These are phyloP conservation scores for Capromys pilorides DNA, from an alignment of 2,797 vertebrate species.

Conservation along the genomic window DNA sequence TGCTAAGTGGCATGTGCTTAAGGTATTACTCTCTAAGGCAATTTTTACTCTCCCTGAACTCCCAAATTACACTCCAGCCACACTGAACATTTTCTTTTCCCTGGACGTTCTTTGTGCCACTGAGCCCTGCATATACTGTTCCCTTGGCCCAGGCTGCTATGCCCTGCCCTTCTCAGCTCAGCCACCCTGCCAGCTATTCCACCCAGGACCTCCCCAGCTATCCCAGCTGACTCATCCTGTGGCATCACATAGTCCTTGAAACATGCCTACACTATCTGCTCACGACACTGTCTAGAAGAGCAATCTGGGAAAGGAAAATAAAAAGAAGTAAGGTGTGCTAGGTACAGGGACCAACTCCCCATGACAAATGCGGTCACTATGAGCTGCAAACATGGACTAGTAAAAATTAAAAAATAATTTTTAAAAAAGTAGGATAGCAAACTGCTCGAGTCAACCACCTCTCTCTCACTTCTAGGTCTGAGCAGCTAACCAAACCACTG, in stretches of 20 bases:
- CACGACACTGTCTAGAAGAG: too few species aligned
- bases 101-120: background rate
- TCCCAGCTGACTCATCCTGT: background rate
- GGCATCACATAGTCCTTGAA: background rate
- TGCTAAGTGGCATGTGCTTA: background rate
- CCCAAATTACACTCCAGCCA: background rate
- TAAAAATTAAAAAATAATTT: too few species aligned
- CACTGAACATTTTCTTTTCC: background rate
- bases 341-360: too few species aligned
- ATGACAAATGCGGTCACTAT: too few species aligned
- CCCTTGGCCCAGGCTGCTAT: background rate
- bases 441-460: too few species aligned
- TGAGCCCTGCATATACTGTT: background rate
- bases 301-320: too few species aligned
- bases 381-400: too few species aligned
- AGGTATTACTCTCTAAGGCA: background rate
- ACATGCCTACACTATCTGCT: background rate
- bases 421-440: too few species aligned
- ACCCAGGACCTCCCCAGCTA: background rate
- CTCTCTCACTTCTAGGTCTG: too few species aligned
- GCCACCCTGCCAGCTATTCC: background rate
- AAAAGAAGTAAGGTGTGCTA: too few species aligned
- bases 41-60: background rate
- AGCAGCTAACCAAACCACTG: too few species aligned
- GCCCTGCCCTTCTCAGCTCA: background rate